These are phyloP conservation scores for Drosophila neotestacea DNA, from an alignment of 2,888 invertebrate species.

Conservation along the genomic window DNA sequence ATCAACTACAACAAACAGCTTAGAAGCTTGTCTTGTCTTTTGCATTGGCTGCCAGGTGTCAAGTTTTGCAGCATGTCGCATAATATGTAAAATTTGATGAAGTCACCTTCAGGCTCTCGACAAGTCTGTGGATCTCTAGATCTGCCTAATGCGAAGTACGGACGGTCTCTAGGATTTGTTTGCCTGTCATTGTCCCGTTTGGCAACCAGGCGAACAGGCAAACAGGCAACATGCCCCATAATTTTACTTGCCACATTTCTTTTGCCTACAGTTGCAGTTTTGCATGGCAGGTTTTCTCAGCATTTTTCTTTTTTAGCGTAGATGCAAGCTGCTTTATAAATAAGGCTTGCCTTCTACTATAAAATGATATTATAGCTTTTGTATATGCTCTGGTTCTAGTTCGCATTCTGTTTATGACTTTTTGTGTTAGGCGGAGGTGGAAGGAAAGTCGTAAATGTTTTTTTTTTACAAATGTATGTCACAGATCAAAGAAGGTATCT, in stretches of 20 bases:
- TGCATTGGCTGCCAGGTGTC: slow-evolving; percentile 71
- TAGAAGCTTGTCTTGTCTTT: slow-evolving; percentile 58
- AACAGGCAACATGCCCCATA: slow-evolving; percentile 49
- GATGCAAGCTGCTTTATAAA: slow-evolving; percentile 63
- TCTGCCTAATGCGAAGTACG: slow-evolving; percentile 15
- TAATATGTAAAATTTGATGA: slow-evolving; percentile 82
- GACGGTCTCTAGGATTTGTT: slow-evolving; percentile 53
- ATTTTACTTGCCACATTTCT: slow-evolving; percentile 62
- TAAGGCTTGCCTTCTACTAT: slow-evolving; percentile 31
- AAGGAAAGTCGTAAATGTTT: too few species aligned
- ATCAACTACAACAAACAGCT: slow-evolving; percentile 29
- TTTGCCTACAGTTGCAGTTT: slow-evolving; percentile 28
- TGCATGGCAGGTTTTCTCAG: slow-evolving; percentile 44
- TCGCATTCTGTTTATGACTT: background rate
- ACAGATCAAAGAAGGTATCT: too few species aligned
- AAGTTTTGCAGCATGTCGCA: slow-evolving; percentile 78
- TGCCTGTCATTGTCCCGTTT: background rate
- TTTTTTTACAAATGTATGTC: too few species aligned
- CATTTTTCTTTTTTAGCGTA: slow-evolving; percentile 33
- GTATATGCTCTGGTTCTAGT: slow-evolving; percentile 39
- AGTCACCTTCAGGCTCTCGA: slow-evolving; percentile 58
- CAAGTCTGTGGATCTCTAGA: slow-evolving; percentile 9
- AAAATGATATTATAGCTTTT: slow-evolving; percentile 37
- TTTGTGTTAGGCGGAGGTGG: too few species aligned
- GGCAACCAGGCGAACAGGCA: background rate